Base-by-base conservation (phyloP, 2,888 invertebrate genomes). In the Eretmocerus hayati region DNA sequence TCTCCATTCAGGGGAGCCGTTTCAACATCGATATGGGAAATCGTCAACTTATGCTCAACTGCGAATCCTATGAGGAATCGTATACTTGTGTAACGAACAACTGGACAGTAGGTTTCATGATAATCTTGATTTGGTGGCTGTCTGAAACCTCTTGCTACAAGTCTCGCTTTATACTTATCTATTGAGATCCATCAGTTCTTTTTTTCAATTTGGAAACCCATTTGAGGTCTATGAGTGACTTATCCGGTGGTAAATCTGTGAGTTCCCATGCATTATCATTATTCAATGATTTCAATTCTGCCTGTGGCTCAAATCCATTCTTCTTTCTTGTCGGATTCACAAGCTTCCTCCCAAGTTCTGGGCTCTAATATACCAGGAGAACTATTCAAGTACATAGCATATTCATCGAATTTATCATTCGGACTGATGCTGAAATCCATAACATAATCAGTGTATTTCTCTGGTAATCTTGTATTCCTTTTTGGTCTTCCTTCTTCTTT, bases 61-160 rank as follows among this genome's bases (percentile, higher is more conserved):
- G 46, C 42, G 9, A 39, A 33, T 15, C 47, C 44, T 8, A 50
- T 15, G 3, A 50, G 23, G 3, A 48, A 20, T 38, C 53, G 36
- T 15, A 54, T 23, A 2, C 44, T 45, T 9, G 26, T 23, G 18
- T 37, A 47, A 30, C 46, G 22, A 3, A 45, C 50, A 2, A 56
- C 56, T 30, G 53, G 56, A 4, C 48, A 45, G 15, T 49, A 52
- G 5, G 46, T 52, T 16, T 54, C 46, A 1, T 11, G 11, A 19
- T 54, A 52, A 41, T 26, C 26, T 26, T 26, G 8, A 9, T 11
- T 11, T 9, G 6, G 11, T 26, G 6, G 52, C 46, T 30, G 51
- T 9, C 38, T 41, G 30, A 23, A 54, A 9, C 54, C 54, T 35
- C 42, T 46, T 0, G 48, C 53, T 15, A 48, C 45, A 5, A 53